Percentiles rank a stretch among this genome's conserved stretches.
These are phyloP conservation scores for Colinus virginianus DNA, from an alignment of 2,113 vertebrate species.

Conservation along the genomic window DNA sequence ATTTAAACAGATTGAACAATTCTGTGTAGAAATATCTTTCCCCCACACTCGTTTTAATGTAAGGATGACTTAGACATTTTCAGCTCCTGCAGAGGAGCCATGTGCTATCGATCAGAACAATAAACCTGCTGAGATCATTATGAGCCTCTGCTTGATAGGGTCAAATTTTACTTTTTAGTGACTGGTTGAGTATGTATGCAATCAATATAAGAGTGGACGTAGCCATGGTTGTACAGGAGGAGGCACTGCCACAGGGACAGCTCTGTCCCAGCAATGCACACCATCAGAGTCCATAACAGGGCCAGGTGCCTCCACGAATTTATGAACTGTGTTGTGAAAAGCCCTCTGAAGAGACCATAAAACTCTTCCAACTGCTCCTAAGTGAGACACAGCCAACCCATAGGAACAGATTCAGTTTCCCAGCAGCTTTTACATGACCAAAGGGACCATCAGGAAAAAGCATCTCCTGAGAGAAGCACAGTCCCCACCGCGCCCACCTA, in stretches of 20 bases:
- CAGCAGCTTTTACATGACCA: background rate
- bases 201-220: background rate
- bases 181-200: background rate
- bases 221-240: background rate
- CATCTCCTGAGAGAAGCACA: background rate
- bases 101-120: background rate
- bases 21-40: conserved; percentile 2
- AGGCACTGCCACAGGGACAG: background rate
- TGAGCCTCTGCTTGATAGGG: fast-evolving
- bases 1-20: background rate
- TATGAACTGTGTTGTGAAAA: background rate
- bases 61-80: background rate
- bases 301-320: background rate
- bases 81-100: background rate
- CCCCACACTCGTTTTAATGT: background rate
- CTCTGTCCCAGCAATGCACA: background rate
- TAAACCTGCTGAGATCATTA: background rate
- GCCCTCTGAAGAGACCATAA: background rate
- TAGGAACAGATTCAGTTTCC: background rate
- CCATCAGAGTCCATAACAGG: background rate
- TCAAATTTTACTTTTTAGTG: background rate
- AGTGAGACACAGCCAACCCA: background rate
- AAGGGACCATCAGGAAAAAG: background rate
- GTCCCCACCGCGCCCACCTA: too few species aligned
- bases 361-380: background rate